A percentile compares a stretch with the other conserved stretches of the same genome.
Conservation (phyloP, 2,797 vertebrate genomes). For the Brachymystax lenok region DNA sequence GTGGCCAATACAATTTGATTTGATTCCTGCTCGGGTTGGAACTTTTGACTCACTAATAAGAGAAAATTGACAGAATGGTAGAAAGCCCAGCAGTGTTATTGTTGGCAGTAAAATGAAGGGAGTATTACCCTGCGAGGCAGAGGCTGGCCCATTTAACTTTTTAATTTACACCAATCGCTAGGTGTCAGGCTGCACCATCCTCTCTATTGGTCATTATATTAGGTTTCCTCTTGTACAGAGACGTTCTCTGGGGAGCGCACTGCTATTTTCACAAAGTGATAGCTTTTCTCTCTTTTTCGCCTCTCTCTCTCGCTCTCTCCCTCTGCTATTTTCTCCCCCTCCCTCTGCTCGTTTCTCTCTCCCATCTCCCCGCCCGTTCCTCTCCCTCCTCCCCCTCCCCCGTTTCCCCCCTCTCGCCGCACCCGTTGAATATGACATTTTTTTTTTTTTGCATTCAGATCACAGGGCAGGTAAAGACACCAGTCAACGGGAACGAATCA, state of each 20-base stretch:
- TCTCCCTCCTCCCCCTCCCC: background rate
- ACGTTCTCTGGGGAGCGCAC: constrained; percentile 64
- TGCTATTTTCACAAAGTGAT: constrained; percentile 72
- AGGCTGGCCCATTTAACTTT: constrained; percentile 56
- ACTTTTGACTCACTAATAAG: constrained; percentile 19
- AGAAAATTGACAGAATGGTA: background rate
- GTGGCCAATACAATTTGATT: too few species aligned
- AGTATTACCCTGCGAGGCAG: constrained; percentile 46
- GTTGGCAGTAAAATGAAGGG: constrained; percentile 46
- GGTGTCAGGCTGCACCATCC: constrained; percentile 51
- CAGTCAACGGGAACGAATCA: too few species aligned
- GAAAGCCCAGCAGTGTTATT: constrained; percentile 29
- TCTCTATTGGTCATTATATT: constrained; percentile 43
- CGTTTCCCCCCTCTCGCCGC: background rate
- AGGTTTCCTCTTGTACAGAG: constrained; percentile 64
- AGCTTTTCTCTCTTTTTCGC: constrained; percentile 41
- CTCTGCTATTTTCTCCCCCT: constrained; percentile 15
- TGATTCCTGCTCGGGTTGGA: background rate
- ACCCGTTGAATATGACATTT: background rate
- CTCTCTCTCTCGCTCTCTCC: background rate
- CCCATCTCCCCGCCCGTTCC: background rate
- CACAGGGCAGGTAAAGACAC: too few species aligned
- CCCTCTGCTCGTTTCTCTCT: constrained; percentile 1
- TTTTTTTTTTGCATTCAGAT: background rate
- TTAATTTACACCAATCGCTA: constrained; percentile 72